These are phyloP conservation scores for Lobophora halterata DNA, from an alignment of 2,888 invertebrate genomes.

Conservation along the genomic window DNA sequence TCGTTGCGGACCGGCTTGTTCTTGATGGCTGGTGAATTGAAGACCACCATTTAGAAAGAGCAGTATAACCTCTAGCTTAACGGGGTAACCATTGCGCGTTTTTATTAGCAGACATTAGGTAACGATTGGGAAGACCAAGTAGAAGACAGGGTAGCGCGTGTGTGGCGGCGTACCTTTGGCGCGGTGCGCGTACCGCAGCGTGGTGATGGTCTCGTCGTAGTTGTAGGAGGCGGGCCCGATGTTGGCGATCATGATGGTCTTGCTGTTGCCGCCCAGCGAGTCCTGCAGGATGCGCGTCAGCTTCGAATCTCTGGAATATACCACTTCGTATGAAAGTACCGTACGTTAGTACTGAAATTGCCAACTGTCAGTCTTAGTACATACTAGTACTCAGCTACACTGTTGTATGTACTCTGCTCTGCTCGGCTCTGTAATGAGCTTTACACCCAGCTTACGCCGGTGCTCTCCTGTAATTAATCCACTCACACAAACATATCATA, in stretches of 20 bases:
- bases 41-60: neutral
- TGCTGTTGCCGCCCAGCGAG: slow-evolving; percentile 98
- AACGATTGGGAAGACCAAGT: too few species aligned
- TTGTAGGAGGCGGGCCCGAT: slow-evolving; percentile 99
- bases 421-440: too few species aligned
- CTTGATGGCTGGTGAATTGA: slow-evolving; percentile 88
- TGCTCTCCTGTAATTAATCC: too few species aligned
- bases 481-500: too few species aligned
- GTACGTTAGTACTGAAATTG: too few species aligned
- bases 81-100: too few species aligned
- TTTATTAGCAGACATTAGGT: too few species aligned
- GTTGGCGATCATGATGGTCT: slow-evolving; percentile 99
- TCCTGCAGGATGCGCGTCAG: slow-evolving; percentile 97
- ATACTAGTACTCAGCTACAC: too few species aligned
- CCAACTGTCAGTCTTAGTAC: too few species aligned
- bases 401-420: too few species aligned
- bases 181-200: slow-evolving; percentile 96
- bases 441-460: too few species aligned
- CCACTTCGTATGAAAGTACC: neutral
- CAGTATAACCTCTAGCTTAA: too few species aligned
- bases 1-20: slow-evolving; percentile 99
- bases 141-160: neutral
- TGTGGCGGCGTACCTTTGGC: slow-evolving; percentile 86
- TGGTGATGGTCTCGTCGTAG: slow-evolving; percentile 98
- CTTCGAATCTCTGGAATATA: slow-evolving; percentile 90